These are phyloP conservation scores for Clarias magur DNA, from an alignment of 2,113 vertebrate genomes.

Conservation along the genomic window DNA sequence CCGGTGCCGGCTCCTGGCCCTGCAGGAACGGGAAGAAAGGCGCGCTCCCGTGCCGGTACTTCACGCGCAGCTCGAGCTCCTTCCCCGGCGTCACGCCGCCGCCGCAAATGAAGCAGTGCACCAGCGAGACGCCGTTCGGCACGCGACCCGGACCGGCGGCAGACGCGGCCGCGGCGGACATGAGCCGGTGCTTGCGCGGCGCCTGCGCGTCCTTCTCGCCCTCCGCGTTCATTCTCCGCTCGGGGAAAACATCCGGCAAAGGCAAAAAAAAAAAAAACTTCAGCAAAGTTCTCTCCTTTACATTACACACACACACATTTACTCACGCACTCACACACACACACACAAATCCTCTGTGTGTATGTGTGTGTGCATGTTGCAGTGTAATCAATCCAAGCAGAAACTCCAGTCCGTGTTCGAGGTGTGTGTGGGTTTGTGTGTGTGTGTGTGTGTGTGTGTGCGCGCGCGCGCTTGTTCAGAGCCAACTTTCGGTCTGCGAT, in stretches of 20 bases:
- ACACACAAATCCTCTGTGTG: background rate
- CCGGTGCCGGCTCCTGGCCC: constrained; percentile 92
- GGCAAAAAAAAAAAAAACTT: constrained; percentile 22
- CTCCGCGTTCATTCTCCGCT: constrained; percentile 67
- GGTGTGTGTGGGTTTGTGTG: constrained; percentile 12
- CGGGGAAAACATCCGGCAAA: constrained; percentile 50
- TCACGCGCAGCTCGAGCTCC: constrained; percentile 81
- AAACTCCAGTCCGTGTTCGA: constrained; percentile 36
- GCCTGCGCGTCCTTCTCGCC: constrained; percentile 72
- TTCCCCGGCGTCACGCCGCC: constrained; percentile 84
- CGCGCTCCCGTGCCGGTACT: constrained; percentile 71
- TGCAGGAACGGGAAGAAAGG: constrained; percentile 92
- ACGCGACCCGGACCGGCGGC: constrained; percentile 71
- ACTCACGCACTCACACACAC: background rate
- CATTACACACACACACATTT: background rate
- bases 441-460: too few species aligned
- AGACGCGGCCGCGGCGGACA: constrained; percentile 70
- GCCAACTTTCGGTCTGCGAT: constrained; percentile 70
- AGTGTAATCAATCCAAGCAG: constrained; percentile 48
- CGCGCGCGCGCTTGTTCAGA: constrained; percentile 49
- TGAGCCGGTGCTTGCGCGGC: constrained; percentile 88
- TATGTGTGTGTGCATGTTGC: constrained; percentile 47
- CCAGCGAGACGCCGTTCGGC: constrained; percentile 67
- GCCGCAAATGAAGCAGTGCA: constrained; percentile 91
- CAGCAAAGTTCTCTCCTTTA: constrained; percentile 35